A percentile compares a stretch with the other conserved stretches of the same genome.
Evolutionary conservation across 1,140 invertebrate species (phyloP).

Genomic region (Stratiolaelaps scimitus): DNA sequence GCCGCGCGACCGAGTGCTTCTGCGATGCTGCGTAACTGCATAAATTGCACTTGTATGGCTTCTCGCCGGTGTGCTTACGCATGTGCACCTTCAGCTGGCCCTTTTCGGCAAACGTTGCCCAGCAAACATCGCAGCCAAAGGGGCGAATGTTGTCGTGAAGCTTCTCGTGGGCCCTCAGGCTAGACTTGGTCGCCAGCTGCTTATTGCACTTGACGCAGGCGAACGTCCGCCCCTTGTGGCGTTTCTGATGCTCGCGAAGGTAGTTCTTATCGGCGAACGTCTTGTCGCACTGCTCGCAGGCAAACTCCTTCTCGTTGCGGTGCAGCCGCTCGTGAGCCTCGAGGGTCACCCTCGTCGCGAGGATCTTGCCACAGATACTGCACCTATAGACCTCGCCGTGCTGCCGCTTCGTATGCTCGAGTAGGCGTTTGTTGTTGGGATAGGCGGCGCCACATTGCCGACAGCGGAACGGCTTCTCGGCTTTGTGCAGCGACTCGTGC

Average conservation of each 20-base stretch:
- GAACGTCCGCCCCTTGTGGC: slow-evolving; percentile 68
- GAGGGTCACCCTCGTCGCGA: slow-evolving; percentile 82
- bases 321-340: slow-evolving; percentile 78
- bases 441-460: background rate
- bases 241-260: slow-evolving; percentile 66
- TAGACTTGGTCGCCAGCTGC: slow-evolving; percentile 62
- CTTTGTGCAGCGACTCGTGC: slow-evolving; percentile 25
- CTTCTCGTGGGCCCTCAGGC: slow-evolving; percentile 35
- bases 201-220: slow-evolving; percentile 73
- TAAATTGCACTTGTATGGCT: slow-evolving; percentile 27
- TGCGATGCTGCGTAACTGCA: slow-evolving; percentile 1
- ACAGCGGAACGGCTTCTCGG: background rate
- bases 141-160: slow-evolving; percentile 36
- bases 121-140: slow-evolving; percentile 34
- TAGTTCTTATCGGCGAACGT: slow-evolving; percentile 73
- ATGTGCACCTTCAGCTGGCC: slow-evolving; percentile 29
- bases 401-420: background rate
- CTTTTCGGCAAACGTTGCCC: background rate
- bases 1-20: too few species aligned
- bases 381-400: background rate
- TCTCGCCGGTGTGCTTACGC: slow-evolving; percentile 39
- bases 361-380: slow-evolving; percentile 59
- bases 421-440: background rate
- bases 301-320: slow-evolving; percentile 70
- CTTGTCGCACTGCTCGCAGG: slow-evolving; percentile 72